Base-by-base conservation (phyloP, 2,797 vertebrate genomes). In the Phaenicophaeus curvirostris region DNA sequence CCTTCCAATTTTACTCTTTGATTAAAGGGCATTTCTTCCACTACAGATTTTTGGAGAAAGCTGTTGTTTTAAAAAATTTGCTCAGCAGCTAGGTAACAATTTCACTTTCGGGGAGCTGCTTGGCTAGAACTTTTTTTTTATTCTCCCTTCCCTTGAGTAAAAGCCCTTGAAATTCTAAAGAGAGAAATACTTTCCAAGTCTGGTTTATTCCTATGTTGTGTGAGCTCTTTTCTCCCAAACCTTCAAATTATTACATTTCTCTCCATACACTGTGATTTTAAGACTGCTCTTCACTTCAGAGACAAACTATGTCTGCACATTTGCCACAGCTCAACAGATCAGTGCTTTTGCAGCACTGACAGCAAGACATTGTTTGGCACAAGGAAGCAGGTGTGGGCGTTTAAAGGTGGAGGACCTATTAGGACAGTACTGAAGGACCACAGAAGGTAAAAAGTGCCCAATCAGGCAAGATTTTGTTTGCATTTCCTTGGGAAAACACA, bases 21-120 rank as follows among this genome's bases (percentile, higher is more conserved):
- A 71, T 87, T 87, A 82, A 83, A 91, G 39, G 23, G 10, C 11
- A n/a, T 67, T 76, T 91, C 65, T 83, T 59, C 30, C 25, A 42
- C 65, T 71, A 61, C 8, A 20, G 15, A 81, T 85, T 7, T 7
- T 35, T 39, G 44, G 17, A 66, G 48, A 57, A 90, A 85, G 61
- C 25, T 61, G 14, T 14, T 2, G 1, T 55, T 66, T 72, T 33
- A 53, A 79, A 74, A 92, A 6, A 44, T 71, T 89, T 80, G n/a
- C 65, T 16, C 54, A 65, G 20, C n/a, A 71, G 63, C 85, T 63
- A 54, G 35, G 44, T n/a, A 83, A 48, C 15, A n/a, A 71, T 87
- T 85, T 33, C 44, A 37, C n/a, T 21, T 57, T 55, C 25, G 19
- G 27, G 44, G 19, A 89, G 35, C 41, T 90, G 35, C 37, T 48